Percentiles rank a stretch among this genome's conserved stretches.
Evolutionary conservation across 92 coral and sea anemone genomes (phyloP).

Genomic region (Palythoa grandis): DNA sequence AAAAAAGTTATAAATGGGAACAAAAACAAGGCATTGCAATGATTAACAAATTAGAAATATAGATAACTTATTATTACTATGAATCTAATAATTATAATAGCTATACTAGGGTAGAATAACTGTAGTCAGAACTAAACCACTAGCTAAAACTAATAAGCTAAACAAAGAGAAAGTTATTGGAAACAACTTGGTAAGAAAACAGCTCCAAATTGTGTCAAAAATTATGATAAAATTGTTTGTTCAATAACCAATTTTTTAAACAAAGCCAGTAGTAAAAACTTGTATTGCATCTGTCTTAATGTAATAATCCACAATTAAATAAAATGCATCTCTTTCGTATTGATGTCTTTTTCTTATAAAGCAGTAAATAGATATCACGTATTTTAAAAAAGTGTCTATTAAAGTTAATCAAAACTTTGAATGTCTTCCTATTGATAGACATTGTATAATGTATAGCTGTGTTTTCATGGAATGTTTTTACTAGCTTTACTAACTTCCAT

Average conservation of each 20-base stretch:
- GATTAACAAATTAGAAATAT: too few species aligned
- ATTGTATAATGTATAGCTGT: background rate
- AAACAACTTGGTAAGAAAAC: too few species aligned
- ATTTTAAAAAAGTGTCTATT: constrained; percentile 4
- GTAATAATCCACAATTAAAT: background rate
- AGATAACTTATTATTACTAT: too few species aligned
- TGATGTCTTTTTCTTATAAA: background rate
- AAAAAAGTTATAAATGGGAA: too few species aligned
- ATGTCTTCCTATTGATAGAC: constrained; percentile 13
- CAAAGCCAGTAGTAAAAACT: background rate
- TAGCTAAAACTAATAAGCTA: too few species aligned
- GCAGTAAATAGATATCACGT: background rate
- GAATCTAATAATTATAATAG: too few species aligned
- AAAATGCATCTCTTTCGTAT: background rate
- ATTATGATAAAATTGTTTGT: background rate
- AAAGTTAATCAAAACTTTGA: background rate
- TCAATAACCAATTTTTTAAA: background rate
- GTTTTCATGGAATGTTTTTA: background rate
- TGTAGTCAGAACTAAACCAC: too few species aligned
- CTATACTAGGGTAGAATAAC: too few species aligned
- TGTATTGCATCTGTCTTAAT: background rate
- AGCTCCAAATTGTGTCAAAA: too few species aligned
- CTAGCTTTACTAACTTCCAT: constrained; percentile 12
- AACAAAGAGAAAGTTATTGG: too few species aligned
- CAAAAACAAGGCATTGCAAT: too few species aligned